Percentiles rank a stretch among this genome's conserved stretches.
These are phyloP conservation scores for Thunnus maccoyii DNA, from an alignment of 2,113 vertebrate species.

Conservation along the genomic window DNA sequence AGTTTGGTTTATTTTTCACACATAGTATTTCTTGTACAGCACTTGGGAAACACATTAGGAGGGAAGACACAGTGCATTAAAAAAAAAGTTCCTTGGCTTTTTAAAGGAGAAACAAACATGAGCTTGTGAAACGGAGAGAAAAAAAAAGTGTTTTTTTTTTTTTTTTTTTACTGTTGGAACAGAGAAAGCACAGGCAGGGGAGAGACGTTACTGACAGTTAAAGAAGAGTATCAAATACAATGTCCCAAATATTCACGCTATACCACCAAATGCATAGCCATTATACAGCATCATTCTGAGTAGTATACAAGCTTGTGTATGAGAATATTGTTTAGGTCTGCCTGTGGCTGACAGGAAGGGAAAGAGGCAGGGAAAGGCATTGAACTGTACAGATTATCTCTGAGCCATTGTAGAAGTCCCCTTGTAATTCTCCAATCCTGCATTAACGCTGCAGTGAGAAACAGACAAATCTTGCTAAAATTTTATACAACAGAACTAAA, in stretches of 20 bases:
- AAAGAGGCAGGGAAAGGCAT: slow-evolving; percentile 65
- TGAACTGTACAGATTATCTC: slow-evolving; percentile 64
- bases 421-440: slow-evolving; percentile 23
- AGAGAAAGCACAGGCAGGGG: slow-evolving; percentile 71
- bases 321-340: slow-evolving; percentile 45
- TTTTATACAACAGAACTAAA: slow-evolving; percentile 36
- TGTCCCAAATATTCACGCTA: slow-evolving; percentile 72
- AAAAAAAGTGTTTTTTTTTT: slow-evolving; percentile 2
- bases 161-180: slow-evolving; percentile 49
- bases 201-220: slow-evolving; percentile 51
- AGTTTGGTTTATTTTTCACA: slow-evolving; percentile 83
- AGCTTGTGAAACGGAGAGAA: slow-evolving; percentile 41
- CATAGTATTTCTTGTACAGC: slow-evolving; percentile 83
- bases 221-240: slow-evolving; percentile 78
- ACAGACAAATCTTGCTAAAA: slow-evolving; percentile 22
- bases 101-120: slow-evolving; percentile 61
- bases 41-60: slow-evolving; percentile 79
- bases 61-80: slow-evolving; percentile 74
- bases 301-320: slow-evolving; percentile 67
- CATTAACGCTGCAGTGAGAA: slow-evolving; percentile 29
- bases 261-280: slow-evolving; percentile 76
- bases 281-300: slow-evolving; percentile 72
- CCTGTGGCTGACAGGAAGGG: slow-evolving; percentile 48
- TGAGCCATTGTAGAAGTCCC: slow-evolving; percentile 48
- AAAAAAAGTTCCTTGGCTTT: slow-evolving; percentile 81